Percentiles rank a stretch among this genome's conserved stretches.
phyloP scores from a whole-genome alignment of 2,797 vertebrate genomes.

The Falco rusticolus region DNA sequence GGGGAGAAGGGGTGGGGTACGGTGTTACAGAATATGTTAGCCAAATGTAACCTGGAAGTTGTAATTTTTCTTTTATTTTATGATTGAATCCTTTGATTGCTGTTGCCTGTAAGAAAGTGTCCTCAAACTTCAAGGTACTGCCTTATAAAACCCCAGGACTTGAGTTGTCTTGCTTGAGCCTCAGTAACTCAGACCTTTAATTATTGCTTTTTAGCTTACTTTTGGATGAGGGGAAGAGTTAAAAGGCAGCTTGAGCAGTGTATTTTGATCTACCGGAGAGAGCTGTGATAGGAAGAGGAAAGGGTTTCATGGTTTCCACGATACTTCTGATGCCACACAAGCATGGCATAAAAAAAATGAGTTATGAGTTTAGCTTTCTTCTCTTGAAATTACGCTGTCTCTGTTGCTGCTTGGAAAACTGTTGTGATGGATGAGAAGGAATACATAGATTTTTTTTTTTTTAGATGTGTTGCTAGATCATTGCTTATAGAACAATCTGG shows the following conservation, averaged over 20 bases:
- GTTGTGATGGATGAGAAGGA: slow-evolving; percentile 52
- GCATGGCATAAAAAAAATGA: slow-evolving; percentile 40
- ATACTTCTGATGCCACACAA: not conserved
- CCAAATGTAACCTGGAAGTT: not conserved
- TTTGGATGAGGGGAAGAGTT: not conserved
- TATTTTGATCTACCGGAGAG: not conserved
- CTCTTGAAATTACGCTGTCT: slow-evolving; percentile 58
- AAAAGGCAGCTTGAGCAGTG: not conserved
- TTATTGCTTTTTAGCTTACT: not conserved
- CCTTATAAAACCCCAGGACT: not conserved
- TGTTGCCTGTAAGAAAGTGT: not conserved
- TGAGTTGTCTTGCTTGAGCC: not conserved
- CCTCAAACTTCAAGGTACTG: not conserved
- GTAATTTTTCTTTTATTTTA: accelerated
- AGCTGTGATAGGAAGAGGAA: not conserved
- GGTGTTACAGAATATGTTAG: not conserved
- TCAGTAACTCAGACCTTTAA: not conserved
- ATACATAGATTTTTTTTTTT: slow-evolving; percentile 26
- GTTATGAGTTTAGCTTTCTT: slow-evolving; percentile 37
- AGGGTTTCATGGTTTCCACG: not conserved
- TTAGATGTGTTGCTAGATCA: slow-evolving; percentile 48
- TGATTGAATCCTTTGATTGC: not conserved
- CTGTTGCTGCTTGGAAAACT: slow-evolving; percentile 41
- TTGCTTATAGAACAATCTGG: slow-evolving; percentile 57
- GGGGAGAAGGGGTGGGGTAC: accelerated